Evolutionary conservation across 1,140 invertebrate genomes (phyloP), one percentile per base, ranked within the genome.

Genomic region (Drosophila neocordata): DNA sequence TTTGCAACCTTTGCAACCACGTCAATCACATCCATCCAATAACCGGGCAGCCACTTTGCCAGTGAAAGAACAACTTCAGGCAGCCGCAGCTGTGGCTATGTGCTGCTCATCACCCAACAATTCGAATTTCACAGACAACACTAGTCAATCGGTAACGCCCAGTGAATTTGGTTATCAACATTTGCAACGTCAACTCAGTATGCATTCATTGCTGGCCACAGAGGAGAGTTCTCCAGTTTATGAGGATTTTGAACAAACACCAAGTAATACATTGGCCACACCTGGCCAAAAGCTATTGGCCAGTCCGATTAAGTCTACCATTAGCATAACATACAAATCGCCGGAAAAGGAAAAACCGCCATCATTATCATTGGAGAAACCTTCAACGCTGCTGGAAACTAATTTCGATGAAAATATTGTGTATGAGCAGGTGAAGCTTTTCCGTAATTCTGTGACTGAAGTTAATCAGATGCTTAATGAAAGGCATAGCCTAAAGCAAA

Each of bases 371-470:
- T 3, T 13, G 3, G 38, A 71, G 20, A 82, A 79, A 65, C 63
- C 77, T 0, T 53, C 79, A 9, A 56, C 69, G 1, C n/a, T 91
- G 24, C 55, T 92, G 44, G 90, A 91, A 44, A 91, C 92, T 0
- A 87, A 84, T 35, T 91, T 92, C 51, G 90, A 92, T 70, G 91
- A 92, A 61, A 73, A 89, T 53, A 94, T 93, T 35, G 94, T 96
- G 0, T 96, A 96, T 79, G 95, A 95, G 76, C 95, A 96, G 92
- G 95, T 96, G 0, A 96, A 95, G 77, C 94, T 95, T 74, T 95
- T 96, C 66, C 93, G 94, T 35, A 93, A 94, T 73, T 95, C 95
- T 15, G 94, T 96, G 55, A 94, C 95, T 60, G 95, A 96, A 91
- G 94, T 96, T 0, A 96, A 96, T 88, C 94, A 95, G 27, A 91